Conservation (phyloP, 2,113 vertebrate species). For the Taurulus bubalis region DNA sequence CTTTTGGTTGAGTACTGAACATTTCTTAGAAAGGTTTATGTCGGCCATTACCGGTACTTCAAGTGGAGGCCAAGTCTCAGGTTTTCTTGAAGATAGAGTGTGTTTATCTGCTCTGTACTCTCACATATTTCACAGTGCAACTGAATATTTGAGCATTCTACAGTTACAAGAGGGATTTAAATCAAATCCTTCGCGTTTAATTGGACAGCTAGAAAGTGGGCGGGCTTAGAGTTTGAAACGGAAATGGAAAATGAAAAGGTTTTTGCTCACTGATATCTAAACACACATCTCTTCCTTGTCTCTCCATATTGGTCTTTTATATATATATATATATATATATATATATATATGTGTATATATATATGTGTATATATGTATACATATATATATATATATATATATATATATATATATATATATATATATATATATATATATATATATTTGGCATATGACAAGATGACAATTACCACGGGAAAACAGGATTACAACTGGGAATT, state of each 20-base stretch:
- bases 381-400: no score
- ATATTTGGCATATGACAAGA: not conserved
- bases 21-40: not conserved
- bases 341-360: no score
- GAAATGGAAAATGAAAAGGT: not conserved
- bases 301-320: no score
- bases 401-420: no score
- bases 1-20: not conserved
- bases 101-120: not conserved
- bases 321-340: no score
- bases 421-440: not conserved
- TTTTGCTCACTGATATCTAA: not conserved
- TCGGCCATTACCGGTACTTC: not conserved
- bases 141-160: not conserved
- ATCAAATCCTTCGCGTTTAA: not conserved
- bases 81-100: not conserved
- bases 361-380: no score
- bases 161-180: not conserved
- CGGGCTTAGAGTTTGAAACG: not conserved
- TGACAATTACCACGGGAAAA: not conserved
- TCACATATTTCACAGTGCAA: not conserved
- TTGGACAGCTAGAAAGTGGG: not conserved
- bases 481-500: not conserved
- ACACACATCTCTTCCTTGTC: not conserved
- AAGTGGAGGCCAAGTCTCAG: not conserved